phyloP scores from a whole-genome alignment of 2,888 invertebrate genomes.

The Meteorus colon region DNA sequence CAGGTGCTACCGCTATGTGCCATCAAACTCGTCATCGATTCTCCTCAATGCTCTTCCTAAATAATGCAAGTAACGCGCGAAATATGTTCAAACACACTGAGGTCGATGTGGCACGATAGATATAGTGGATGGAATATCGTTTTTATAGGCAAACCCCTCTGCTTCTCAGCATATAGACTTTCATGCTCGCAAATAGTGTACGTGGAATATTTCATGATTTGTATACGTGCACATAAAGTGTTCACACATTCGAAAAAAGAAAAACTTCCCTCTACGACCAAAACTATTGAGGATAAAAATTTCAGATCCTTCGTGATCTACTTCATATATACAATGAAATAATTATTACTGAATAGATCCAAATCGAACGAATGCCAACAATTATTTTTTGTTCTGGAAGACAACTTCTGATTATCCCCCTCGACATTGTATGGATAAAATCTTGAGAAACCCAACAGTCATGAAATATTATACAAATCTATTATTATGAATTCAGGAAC shows the following conservation, averaged over 20 bases:
- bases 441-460: too few relatives aligned
- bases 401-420: too few relatives aligned
- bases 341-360: too few relatives aligned
- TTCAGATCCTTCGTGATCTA: too few relatives aligned
- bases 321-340: too few relatives aligned
- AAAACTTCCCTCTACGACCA: background rate
- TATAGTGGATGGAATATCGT: background rate
- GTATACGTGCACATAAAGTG: background rate
- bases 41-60: background rate
- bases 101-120: background rate
- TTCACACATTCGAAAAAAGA: background rate
- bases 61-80: background rate
- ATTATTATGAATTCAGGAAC: too few relatives aligned
- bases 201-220: background rate
- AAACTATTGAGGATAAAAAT: background rate
- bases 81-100: background rate
- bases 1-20: background rate
- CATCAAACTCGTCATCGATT: background rate
- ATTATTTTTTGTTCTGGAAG: too few relatives aligned
- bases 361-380: too few relatives aligned
- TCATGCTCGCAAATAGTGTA: background rate
- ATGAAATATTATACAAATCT: too few relatives aligned
- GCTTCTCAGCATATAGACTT: background rate
- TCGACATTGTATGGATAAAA: too few relatives aligned
- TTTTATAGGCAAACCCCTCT: background rate